Evolutionary conservation across 2,888 invertebrate genomes (phyloP), one percentile per base, ranked within the genome.

Genomic region (Empis livida): DNA sequence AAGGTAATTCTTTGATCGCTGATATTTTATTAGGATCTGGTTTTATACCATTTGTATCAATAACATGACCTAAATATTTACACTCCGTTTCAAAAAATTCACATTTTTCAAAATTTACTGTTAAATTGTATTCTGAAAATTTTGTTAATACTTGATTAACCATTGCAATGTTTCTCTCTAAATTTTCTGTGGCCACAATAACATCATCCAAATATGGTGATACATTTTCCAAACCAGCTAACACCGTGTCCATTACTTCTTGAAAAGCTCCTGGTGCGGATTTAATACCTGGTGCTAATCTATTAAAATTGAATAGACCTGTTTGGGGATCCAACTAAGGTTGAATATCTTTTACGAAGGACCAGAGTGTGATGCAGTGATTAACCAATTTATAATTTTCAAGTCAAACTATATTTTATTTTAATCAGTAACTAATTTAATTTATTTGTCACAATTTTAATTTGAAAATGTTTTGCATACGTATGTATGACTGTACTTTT

Each of bases 1-100:
- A 46, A 6, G 56, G 55, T 9, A 55, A 52, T 6, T 58, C 49
- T 1, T 55, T 6, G 10, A 64, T 59, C 0, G 56, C 58, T n/a
- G 43, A 17, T 1, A 63, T 48, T 47, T 61, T 60, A 1, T 53
- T 52, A 3, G 52, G 38, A 39, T 53, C 53, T 31, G 56, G 60
- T 10, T 50, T 46, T 5, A 64, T 53, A 1, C 62, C 61, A 6
- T 54, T 38, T 17, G 47, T 52, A 16, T 54, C 52, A 42, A 65
- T 58, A 3, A 49, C 49, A 39, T 62, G 59, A 4, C 59, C 61
- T 13, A 62, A 46, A n/a, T 49, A 60, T 10, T 50, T 50, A 38
- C 57, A 46, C 41, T 55, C 47, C 1, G 44, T 44, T 45, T 53
- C 42, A 20, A 57, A 58, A 45, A 63, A 57, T 15, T 51, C 45